These are phyloP conservation scores for Tenthredo scrophulariae DNA, from an alignment of 2,888 invertebrate species.

Conservation along the genomic window DNA sequence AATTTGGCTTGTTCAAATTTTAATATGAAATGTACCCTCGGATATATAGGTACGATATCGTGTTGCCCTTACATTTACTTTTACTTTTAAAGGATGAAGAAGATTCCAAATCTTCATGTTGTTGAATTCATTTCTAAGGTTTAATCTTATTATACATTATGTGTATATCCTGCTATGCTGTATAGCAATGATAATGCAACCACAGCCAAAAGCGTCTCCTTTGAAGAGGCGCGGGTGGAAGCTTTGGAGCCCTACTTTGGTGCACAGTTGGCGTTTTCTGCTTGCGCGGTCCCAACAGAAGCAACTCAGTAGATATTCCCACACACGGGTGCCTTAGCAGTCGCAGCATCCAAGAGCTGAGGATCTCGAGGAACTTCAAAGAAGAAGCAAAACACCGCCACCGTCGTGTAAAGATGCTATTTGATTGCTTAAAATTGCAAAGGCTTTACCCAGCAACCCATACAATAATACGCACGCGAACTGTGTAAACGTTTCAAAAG, in stretches of 20 bases:
- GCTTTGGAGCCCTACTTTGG: conserved; percentile 42
- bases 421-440: conserved; percentile 69
- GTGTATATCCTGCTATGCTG: conserved; percentile 24
- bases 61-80: background rate
- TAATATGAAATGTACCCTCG: background rate
- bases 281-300: conserved; percentile 34
- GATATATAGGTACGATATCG: background rate
- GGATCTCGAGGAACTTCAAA: conserved; percentile 66
- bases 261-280: conserved; percentile 51
- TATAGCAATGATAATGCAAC: conserved; percentile 48
- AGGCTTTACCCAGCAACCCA: conserved; percentile 55
- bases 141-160: conserved; percentile 48
- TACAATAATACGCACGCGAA: conserved; percentile 65
- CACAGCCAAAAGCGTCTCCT: conserved; percentile 47
- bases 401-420: conserved; percentile 66
- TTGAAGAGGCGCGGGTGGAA: conserved; percentile 30
- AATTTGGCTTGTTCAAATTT: background rate
- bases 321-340: conserved; percentile 43
- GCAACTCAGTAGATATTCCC: conserved; percentile 38
- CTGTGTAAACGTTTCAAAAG: conserved; percentile 61
- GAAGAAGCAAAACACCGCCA: conserved; percentile 67
- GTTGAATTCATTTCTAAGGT: conserved; percentile 35
- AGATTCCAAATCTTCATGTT: conserved; percentile 23
- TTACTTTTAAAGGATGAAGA: background rate
- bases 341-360: conserved; percentile 21